Percentiles rank a stretch among this genome's conserved stretches.
Conservation (phyloP, 2,888 invertebrate genomes). For the Leucozona laternaria region DNA sequence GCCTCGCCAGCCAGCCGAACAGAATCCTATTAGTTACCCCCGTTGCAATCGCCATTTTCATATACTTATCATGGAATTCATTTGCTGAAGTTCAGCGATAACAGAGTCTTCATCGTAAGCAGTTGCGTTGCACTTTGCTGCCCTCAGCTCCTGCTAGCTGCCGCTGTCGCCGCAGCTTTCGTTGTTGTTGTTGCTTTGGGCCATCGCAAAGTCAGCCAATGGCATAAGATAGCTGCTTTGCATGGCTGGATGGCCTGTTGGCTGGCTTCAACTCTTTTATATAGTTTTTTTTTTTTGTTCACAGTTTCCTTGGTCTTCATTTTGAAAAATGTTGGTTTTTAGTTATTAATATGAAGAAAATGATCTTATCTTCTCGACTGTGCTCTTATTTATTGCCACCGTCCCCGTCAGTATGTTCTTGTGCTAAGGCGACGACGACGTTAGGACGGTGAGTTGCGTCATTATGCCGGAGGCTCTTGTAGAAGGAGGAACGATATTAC, state of each 20-base stretch:
- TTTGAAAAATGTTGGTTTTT: slow-evolving; percentile 75
- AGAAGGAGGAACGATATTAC: neutral
- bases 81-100: slow-evolving; percentile 75
- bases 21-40: slow-evolving; percentile 68
- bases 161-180: slow-evolving; percentile 20
- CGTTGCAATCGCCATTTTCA: slow-evolving; percentile 66
- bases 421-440: neutral
- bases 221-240: slow-evolving; percentile 60
- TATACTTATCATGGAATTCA: slow-evolving; percentile 73
- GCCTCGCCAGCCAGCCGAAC: slow-evolving; percentile 26
- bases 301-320: slow-evolving; percentile 64
- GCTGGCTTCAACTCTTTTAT: neutral
- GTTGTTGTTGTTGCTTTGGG: slow-evolving; percentile 22
- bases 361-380: slow-evolving; percentile 67
- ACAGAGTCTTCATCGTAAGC: slow-evolving; percentile 56
- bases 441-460: slow-evolving; percentile 16
- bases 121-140: slow-evolving; percentile 70
- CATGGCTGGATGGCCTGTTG: slow-evolving; percentile 35
- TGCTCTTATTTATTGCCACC: slow-evolving; percentile 71
- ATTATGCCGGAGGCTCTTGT: neutral
- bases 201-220: slow-evolving; percentile 41
- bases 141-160: slow-evolving; percentile 48
- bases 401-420: slow-evolving; percentile 32
- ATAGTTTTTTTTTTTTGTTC: slow-evolving; percentile 16
- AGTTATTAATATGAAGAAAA: slow-evolving; percentile 75